phyloP scores from a whole-genome alignment of 2,888 invertebrate genomes.

The Philereme transversata region DNA sequence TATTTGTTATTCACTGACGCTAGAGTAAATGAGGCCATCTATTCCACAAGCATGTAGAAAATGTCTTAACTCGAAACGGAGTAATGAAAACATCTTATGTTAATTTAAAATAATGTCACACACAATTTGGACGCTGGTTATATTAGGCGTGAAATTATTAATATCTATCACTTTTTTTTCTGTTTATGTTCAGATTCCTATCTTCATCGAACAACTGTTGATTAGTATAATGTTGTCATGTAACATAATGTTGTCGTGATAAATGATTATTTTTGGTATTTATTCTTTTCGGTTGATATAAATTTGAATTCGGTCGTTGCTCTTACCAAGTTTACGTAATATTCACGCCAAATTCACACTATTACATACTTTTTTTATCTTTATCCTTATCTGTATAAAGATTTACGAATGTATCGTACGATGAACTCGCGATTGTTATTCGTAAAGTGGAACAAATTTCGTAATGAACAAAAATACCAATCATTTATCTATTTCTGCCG shows the following conservation, averaged over 20 bases:
- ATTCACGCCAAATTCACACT: conserved; percentile 23
- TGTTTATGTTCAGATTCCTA: conserved; percentile 59
- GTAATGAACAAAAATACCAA: conserved; percentile 8
- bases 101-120: conserved; percentile 16
- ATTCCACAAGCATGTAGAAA: conserved; percentile 20
- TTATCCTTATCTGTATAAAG: conserved; percentile 45
- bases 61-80: conserved; percentile 9
- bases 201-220: conserved; percentile 46
- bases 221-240: too few species aligned
- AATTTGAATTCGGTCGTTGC: conserved; percentile 59
- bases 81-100: conserved; percentile 21
- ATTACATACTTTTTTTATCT: conserved; percentile 15
- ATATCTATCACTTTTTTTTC: conserved; percentile 50
- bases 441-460: conserved; percentile 19
- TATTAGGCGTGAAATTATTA: background rate
- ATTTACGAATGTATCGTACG: conserved; percentile 46
- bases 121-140: background rate
- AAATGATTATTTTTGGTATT: conserved; percentile 59
- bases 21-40: conserved; percentile 24
- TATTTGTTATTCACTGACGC: conserved; percentile 20
- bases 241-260: conserved; percentile 48
- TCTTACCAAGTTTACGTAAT: conserved; percentile 55
- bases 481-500: too few species aligned
- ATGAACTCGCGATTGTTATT: conserved; percentile 36
- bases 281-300: conserved; percentile 52